phyloP scores from a whole-genome alignment of 1,140 invertebrate genomes.

The Drosophila sp. region DNA sequence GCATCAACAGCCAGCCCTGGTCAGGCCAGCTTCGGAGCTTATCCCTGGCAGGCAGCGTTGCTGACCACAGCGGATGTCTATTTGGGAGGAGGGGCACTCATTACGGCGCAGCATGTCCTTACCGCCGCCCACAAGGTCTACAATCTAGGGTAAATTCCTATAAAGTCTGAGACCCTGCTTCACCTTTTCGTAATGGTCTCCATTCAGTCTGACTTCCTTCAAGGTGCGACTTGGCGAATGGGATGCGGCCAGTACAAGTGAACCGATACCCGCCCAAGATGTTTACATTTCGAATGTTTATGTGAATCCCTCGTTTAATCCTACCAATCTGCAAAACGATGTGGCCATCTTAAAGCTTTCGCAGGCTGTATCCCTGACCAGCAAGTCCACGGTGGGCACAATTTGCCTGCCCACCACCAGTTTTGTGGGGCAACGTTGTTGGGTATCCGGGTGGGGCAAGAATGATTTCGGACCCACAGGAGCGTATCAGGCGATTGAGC shows the following conservation, averaged over 20 bases:
- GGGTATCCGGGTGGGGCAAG: conserved; percentile 92
- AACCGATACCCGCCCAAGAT: conserved; percentile 86
- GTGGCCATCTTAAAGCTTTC: conserved; percentile 87
- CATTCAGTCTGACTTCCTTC: conserved; percentile 58
- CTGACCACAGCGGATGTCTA: conserved; percentile 85
- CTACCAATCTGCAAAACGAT: conserved; percentile 88
- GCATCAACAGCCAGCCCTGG: conserved; percentile 44
- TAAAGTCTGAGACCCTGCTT: neutral
- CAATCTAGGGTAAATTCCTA: conserved; percentile 85
- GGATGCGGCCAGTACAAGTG: conserved; percentile 86
- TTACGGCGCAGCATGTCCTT: conserved; percentile 86
- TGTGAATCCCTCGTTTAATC: conserved; percentile 87
- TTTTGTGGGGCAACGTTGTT: conserved; percentile 87
- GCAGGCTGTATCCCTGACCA: conserved; percentile 85
- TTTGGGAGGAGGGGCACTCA: conserved; percentile 87
- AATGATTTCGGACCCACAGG: conserved; percentile 88
- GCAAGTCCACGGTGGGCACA: conserved; percentile 87
- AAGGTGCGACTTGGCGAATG: conserved; percentile 89
- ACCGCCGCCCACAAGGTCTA: conserved; percentile 88
- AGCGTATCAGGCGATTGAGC: conserved; percentile 87
- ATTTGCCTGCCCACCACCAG: conserved; percentile 86
- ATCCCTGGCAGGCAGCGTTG: conserved; percentile 83
- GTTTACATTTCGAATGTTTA: conserved; percentile 85
- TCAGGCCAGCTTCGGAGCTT: conserved; percentile 75
- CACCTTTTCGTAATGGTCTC: neutral